Conservation (phyloP, 53 echinoderm and acorn worm genomes). For the Actinopyga echinites region DNA sequence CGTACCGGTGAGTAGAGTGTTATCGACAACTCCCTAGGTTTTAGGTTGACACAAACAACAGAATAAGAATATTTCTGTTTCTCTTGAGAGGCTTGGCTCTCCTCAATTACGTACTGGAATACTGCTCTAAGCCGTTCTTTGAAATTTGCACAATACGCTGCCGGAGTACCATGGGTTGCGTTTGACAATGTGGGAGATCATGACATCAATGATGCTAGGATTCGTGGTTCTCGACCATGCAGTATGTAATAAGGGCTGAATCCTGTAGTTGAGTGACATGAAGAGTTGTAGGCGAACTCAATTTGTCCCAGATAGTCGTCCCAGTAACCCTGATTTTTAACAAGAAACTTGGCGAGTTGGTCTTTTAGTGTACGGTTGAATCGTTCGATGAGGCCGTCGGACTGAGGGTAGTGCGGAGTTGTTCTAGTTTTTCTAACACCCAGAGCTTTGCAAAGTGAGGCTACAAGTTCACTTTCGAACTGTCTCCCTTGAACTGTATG, state of each 20-base stretch:
- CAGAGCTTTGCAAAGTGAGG: not conserved
- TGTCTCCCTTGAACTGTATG: conserved; percentile 55
- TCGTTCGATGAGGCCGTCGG: no score
- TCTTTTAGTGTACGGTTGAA: conserved; percentile 51
- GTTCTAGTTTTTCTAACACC: conserved; percentile 45
- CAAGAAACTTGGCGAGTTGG: not conserved
- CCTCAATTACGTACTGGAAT: not conserved
- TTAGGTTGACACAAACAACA: no score
- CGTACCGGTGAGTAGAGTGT: no score
- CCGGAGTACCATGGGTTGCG: not conserved
- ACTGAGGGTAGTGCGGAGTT: conserved; percentile 42
- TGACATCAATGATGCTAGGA: not conserved
- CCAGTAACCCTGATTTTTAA: not conserved
- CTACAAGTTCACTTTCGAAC: conserved; percentile 25
- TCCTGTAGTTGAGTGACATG: conserved; percentile 12
- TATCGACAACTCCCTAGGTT: no score
- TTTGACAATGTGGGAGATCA: not conserved
- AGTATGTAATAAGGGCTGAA: conserved; percentile 10
- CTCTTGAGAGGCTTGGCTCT: not conserved
- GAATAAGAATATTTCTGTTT: not conserved
- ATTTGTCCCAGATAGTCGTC: not conserved
- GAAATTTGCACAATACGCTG: not conserved
- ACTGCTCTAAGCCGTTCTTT: not conserved
- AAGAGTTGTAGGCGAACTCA: conserved; percentile 26
- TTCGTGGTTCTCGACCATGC: conserved; percentile 13